Percentiles rank a stretch among this genome's conserved stretches.
Evolutionary conservation across 2,113 vertebrate genomes (phyloP).

Genomic region (Helogale parvula): DNA sequence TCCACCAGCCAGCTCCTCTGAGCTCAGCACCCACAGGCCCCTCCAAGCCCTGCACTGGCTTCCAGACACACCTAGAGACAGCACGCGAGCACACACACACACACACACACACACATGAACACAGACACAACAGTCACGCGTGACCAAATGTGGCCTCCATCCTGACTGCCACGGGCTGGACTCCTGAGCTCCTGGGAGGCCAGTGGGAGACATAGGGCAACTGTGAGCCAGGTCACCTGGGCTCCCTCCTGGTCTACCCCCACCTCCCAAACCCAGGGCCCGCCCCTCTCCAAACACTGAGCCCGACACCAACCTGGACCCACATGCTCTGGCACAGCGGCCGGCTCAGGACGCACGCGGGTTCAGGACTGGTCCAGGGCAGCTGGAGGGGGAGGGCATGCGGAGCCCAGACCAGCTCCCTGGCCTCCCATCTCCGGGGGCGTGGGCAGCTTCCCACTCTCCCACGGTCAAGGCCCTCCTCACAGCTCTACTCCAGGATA

Average conservation of each 20-base stretch:
- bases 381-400: fast-evolving
- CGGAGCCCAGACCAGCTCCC: not conserved
- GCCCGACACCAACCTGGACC: not conserved
- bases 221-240: fast-evolving
- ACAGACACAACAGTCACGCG: fast-evolving
- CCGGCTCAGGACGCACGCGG: too few species aligned
- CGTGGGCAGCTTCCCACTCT: not conserved
- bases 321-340: fast-evolving
- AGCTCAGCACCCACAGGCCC: not conserved
- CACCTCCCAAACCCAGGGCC: not conserved
- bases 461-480: not conserved
- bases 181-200: not conserved
- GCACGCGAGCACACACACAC: too few species aligned
- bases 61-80: not conserved
- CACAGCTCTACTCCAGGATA: not conserved
- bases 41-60: not conserved
- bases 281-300: too few species aligned
- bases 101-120: not conserved
- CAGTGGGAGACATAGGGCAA: fast-evolving
- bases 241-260: not conserved
- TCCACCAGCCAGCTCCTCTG: not conserved
- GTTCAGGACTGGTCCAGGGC: not conserved
- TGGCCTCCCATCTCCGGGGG: not conserved
- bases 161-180: not conserved
- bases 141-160: not conserved